A percentile compares a stretch with the other conserved stretches of the same genome.
Evolutionary conservation across 2,888 invertebrate genomes (phyloP).

Genomic region (Tanypteryx hageni): DNA sequence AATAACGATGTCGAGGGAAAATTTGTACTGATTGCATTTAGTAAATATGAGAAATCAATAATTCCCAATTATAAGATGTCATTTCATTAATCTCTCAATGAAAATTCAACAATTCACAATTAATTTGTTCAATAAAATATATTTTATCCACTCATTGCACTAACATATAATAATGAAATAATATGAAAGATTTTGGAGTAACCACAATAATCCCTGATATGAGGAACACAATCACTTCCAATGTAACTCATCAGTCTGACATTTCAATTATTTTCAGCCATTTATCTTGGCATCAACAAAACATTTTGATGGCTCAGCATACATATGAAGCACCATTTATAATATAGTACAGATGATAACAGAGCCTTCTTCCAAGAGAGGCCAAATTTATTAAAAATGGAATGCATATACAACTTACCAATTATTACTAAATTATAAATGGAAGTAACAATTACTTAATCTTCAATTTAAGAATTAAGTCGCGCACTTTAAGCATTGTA

Average conservation of each 20-base stretch:
- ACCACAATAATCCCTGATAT: slow-evolving; percentile 42
- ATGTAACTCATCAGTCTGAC: neutral
- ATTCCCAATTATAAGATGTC: too few relatives aligned
- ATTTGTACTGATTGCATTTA: too few relatives aligned
- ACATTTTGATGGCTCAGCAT: neutral
- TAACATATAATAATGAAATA: slow-evolving; percentile 33
- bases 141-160: slow-evolving; percentile 37
- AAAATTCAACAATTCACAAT: neutral
- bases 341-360: neutral
- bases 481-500: neutral
- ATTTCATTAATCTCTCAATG: too few relatives aligned
- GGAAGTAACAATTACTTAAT: neutral
- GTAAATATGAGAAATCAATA: too few relatives aligned
- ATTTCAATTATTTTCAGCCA: neutral
- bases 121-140: slow-evolving; percentile 56
- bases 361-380: neutral
- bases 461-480: neutral
- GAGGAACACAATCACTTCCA: slow-evolving; percentile 11
- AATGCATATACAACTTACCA: neutral
- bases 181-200: neutral
- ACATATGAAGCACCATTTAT: slow-evolving; percentile 37
- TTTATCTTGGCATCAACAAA: neutral
- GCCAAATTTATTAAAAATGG: neutral
- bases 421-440: neutral
- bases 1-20: too few relatives aligned